These are phyloP conservation scores for Glyptemys insculpta DNA, from an alignment of 2,797 vertebrate genomes.

Conservation along the genomic window DNA sequence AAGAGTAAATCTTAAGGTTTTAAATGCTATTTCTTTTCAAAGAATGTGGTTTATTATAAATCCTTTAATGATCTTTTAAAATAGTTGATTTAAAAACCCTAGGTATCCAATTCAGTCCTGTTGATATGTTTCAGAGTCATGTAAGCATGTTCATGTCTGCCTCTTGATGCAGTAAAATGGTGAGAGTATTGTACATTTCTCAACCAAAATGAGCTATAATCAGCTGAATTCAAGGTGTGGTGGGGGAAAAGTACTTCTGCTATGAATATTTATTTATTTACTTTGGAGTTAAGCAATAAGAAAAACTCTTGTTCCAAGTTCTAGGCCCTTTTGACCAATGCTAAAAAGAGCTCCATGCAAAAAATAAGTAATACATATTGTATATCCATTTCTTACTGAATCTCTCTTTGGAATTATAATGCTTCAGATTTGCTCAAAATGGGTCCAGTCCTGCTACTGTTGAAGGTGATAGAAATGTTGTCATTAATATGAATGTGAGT, in stretches of 20 bases:
- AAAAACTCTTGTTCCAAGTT: not conserved
- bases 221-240: not conserved
- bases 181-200: not conserved
- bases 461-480: not conserved
- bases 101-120: not conserved
- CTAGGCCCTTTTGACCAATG: not conserved
- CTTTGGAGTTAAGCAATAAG: fast-evolving
- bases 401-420: not conserved
- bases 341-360: not conserved
- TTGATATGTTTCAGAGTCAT: slow-evolving; percentile 23
- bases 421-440: not conserved
- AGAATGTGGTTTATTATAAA: slow-evolving; percentile 54
- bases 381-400: too few species aligned
- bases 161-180: slow-evolving; percentile 27
- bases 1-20: slow-evolving; percentile 39
- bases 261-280: not conserved
- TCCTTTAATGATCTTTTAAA: slow-evolving; percentile 63
- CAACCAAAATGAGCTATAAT: not conserved
- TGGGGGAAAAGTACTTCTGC: not conserved
- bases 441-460: not conserved
- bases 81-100: not conserved
- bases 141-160: not conserved
- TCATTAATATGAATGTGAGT: not conserved
- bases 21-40: slow-evolving; percentile 69
- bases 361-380: not conserved